Conservation (phyloP, 2,113 vertebrate genomes). For the Danionella cerebrum region DNA sequence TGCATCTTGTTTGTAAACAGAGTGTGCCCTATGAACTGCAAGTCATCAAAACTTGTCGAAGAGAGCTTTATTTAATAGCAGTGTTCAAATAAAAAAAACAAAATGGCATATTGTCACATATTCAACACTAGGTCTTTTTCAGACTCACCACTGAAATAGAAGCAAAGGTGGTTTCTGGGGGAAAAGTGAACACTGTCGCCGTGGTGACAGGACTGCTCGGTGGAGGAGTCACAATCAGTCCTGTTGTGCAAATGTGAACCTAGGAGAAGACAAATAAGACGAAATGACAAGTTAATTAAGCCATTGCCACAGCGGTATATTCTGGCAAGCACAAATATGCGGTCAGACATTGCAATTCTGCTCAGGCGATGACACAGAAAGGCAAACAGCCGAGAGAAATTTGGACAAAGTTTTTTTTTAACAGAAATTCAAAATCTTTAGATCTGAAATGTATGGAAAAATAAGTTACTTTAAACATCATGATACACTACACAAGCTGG, state of each 20-base stretch:
- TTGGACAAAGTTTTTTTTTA: too few species aligned
- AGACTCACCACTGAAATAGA: conserved; percentile 67
- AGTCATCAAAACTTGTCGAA: not conserved
- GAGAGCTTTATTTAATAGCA: not conserved
- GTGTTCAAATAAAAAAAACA: not conserved
- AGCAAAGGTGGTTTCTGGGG: conserved; percentile 79
- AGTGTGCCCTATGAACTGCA: not conserved
- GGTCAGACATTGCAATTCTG: not conserved
- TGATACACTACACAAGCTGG: too few species aligned
- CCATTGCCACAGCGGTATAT: not conserved
- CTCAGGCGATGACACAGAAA: not conserved
- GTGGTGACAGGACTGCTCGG: conserved; percentile 94
- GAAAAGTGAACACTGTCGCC: conserved; percentile 88
- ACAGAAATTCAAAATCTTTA: too few species aligned
- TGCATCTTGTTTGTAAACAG: not conserved
- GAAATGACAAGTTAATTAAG: conserved; percentile 5
- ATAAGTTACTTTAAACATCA: too few species aligned
- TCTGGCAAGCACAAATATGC: not conserved
- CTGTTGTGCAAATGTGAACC: conserved; percentile 95
- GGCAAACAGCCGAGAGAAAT: not conserved
- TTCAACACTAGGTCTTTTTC: too few species aligned
- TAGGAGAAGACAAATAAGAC: conserved; percentile 49
- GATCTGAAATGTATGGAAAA: too few species aligned
- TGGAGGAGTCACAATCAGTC: conserved; percentile 92
- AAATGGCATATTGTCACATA: not conserved